Evolutionary conservation across 1,140 invertebrate genomes (phyloP), one percentile per base, ranked within the genome.

Genomic region (Pseudomyrmex pallidus): DNA sequence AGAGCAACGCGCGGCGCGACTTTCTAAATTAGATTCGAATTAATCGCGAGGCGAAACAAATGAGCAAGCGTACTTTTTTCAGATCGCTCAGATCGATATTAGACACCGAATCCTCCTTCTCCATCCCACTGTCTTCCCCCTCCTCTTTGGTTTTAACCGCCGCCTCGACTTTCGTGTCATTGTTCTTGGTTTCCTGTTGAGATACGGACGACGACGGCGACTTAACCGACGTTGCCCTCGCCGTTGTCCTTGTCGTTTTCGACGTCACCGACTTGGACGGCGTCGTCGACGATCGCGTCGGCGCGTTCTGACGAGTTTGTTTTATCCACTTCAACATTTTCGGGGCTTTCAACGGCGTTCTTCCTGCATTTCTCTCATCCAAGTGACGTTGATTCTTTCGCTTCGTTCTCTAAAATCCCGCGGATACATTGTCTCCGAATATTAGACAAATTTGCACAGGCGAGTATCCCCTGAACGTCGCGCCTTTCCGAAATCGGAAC

Each of bases 311-410:
- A 25, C 92, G 91, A 20, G 93, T 92, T 90, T n/a, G n/a, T n/a
- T 94, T 94, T 76, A 94, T 94, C 93, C 93, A 94, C 92, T 94
- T 94, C 77, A 94, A 91, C 93, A 94, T 94, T 72, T 86, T 50
- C 35, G 35, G 5, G 35, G 7, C 35, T n/a, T n/a, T 35, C 35
- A 35, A 35, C 4, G 4, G 4, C 35, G 35, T 35, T 7, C 5
- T 7, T 35, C 5, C 35, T 5, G 35, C 35, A 7, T 35, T 35
- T 35, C 35, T 35, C 25, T 35, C 35, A 35, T 2, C 4, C 7
- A 7, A 44, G 3, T 15, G 12, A 9, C 10, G 7, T 50, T 50
- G 59, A 48, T 25, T 50, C 48, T 20, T 17, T 68, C 44, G 3
- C 22, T 44, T 63, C 17, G 46, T 22, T 48, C 50, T 25, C 22